These are phyloP conservation scores for Trissolcus basalis DNA, from an alignment of 1,140 invertebrate species.

Conservation along the genomic window DNA sequence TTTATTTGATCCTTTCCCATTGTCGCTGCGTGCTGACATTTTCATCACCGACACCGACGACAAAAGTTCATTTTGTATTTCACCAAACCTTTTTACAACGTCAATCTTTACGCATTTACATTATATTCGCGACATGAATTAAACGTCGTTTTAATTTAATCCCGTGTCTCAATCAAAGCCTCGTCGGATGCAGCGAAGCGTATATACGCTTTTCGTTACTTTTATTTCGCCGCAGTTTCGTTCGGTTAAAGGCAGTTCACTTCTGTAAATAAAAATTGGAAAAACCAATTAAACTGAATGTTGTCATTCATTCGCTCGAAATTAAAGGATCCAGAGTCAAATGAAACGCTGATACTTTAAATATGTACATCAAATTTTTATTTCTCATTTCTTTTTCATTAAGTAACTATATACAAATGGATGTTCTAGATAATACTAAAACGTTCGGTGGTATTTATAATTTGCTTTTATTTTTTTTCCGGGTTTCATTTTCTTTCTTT, in stretches of 20 bases:
- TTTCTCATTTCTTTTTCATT: conserved; percentile 65
- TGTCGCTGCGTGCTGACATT: conserved; percentile 56
- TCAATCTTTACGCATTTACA: conserved; percentile 54
- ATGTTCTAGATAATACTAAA: conserved; percentile 65
- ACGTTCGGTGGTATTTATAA: conserved; percentile 39
- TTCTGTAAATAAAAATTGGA: conserved; percentile 49
- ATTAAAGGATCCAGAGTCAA: conserved; percentile 12
- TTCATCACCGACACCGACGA: conserved; percentile 51
- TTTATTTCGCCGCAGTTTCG: conserved; percentile 35
- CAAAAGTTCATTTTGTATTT: conserved; percentile 53
- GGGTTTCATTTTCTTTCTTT: conserved; percentile 42
- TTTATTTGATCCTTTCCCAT: conserved; percentile 59
- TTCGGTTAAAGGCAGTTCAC: conserved; percentile 18
- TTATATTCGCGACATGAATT: conserved; percentile 52
- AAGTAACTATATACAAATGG: conserved; percentile 75
- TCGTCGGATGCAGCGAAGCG: conserved; percentile 41
- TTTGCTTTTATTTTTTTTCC: too few species aligned
- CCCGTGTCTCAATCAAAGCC: conserved; percentile 48
- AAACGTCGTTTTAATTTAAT: conserved; percentile 56
- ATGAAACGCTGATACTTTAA: conserved; percentile 32
- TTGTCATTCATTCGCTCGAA: conserved; percentile 7
- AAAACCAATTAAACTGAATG: conserved; percentile 36
- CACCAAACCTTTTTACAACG: conserved; percentile 48
- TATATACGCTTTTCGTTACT: conserved; percentile 32
- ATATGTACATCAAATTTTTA: conserved; percentile 49